phyloP scores from a whole-genome alignment of 2,797 vertebrate species.

The Syngnathus rostellatus region DNA sequence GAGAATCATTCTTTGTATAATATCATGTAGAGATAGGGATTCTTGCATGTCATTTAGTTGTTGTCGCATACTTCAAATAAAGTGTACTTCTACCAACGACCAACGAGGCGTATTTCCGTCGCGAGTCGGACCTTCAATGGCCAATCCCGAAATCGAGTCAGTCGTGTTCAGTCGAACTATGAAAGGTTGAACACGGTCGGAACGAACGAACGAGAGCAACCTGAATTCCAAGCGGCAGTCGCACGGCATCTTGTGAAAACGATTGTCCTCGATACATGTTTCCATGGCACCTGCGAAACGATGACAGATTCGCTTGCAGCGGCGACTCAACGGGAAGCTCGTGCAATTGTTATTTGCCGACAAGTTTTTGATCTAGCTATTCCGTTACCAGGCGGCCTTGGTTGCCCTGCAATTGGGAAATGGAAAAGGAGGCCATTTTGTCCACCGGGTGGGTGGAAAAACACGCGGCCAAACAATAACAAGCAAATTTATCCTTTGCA shows the following conservation, averaged over 20 bases:
- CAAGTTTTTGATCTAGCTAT: constrained; percentile 44
- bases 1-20: constrained; percentile 78
- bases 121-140: constrained; percentile 2
- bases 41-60: constrained; percentile 73
- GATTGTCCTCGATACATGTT: constrained; percentile 67
- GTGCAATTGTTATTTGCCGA: constrained; percentile 65
- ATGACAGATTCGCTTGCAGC: constrained; percentile 62
- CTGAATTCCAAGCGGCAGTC: neutral
- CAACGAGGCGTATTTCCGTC: constrained; percentile 28
- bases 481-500: constrained; percentile 37
- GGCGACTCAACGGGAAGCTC: constrained; percentile 60
- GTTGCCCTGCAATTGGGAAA: constrained; percentile 58
- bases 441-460: constrained; percentile 45
- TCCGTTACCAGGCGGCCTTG: constrained; percentile 36
- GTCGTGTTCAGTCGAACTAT: neutral
- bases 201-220: neutral
- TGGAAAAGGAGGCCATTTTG: constrained; percentile 50
- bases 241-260: constrained; percentile 33
- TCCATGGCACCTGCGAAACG: constrained; percentile 68
- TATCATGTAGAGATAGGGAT: constrained; percentile 70
- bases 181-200: neutral
- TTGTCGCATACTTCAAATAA: constrained; percentile 75
- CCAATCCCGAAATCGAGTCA: neutral
- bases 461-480: constrained; percentile 17
- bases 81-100: constrained; percentile 66